Conservation (phyloP, 2,888 invertebrate species). For the Xestia xanthographa region DNA sequence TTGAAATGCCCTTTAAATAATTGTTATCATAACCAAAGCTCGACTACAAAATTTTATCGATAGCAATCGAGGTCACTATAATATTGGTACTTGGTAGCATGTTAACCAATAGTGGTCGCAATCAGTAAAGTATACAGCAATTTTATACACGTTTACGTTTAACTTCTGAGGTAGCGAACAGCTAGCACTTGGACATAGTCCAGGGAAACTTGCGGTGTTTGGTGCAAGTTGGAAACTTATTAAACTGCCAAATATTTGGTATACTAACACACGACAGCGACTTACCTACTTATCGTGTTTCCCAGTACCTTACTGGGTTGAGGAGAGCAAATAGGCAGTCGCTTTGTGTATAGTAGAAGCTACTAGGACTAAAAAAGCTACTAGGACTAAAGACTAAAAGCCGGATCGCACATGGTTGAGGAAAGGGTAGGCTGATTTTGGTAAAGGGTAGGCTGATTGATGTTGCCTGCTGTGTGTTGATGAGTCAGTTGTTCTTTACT, state of each 20-base stretch:
- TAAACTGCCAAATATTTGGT: not conserved
- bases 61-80: conserved; percentile 24
- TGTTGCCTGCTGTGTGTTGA: too few relatives aligned
- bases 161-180: conserved; percentile 81
- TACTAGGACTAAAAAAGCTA: too few relatives aligned
- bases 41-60: conserved; percentile 25
- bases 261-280: not conserved
- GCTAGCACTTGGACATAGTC: conserved; percentile 82
- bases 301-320: not conserved
- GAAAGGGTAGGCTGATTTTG: not conserved
- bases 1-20: not conserved
- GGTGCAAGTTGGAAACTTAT: conserved; percentile 63
- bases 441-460: too few relatives aligned
- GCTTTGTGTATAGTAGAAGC: too few relatives aligned
- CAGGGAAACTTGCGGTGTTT: conserved; percentile 74
- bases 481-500: too few relatives aligned
- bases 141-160: conserved; percentile 84
- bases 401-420: too few relatives aligned
- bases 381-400: too few relatives aligned
- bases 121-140: conserved; percentile 86
- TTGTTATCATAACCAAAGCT: not conserved
- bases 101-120: conserved; percentile 74
- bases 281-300: not conserved
- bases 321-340: not conserved
- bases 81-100: conserved; percentile 38